phyloP scores from a whole-genome alignment of 2,888 invertebrate genomes.

The Philopedon plagiatum region DNA sequence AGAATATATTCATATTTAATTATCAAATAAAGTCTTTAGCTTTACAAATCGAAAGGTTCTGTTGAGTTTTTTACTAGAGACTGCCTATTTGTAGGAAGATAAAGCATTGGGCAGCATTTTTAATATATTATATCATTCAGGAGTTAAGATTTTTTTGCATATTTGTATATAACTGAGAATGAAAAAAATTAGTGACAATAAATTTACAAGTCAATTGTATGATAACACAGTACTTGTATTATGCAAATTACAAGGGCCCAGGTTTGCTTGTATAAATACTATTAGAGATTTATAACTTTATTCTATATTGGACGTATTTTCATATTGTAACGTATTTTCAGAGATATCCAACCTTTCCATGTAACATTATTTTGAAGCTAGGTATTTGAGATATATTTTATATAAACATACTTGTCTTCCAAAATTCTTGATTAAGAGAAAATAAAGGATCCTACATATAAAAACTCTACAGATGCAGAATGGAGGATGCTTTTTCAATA shows the following conservation, averaged over 20 bases:
- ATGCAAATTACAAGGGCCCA: conserved; percentile 64
- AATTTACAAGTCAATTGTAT: conserved; percentile 58
- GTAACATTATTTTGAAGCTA: conserved; percentile 19
- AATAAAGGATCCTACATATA: background rate
- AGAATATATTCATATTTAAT: background rate
- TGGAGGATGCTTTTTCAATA: background rate
- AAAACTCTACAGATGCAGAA: background rate
- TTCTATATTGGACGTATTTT: conserved; percentile 36
- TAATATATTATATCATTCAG: conserved; percentile 4
- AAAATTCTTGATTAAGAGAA: background rate
- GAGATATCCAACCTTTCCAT: background rate
- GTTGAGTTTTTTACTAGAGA: background rate
- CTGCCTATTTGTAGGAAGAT: background rate
- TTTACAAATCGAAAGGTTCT: background rate
- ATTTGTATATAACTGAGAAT: conserved; percentile 39
- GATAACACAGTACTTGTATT: conserved; percentile 60
- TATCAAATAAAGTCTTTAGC: background rate
- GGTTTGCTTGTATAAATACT: conserved; percentile 62
- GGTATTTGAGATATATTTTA: background rate
- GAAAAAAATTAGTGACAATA: conserved; percentile 57
- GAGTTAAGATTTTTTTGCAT: conserved; percentile 10
- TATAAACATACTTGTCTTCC: background rate
- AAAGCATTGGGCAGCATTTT: background rate
- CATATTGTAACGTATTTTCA: conserved; percentile 27
- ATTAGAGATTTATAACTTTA: conserved; percentile 19